These are phyloP conservation scores for Urophycis tenuis DNA, from an alignment of 2,797 vertebrate species.

Conservation along the genomic window DNA sequence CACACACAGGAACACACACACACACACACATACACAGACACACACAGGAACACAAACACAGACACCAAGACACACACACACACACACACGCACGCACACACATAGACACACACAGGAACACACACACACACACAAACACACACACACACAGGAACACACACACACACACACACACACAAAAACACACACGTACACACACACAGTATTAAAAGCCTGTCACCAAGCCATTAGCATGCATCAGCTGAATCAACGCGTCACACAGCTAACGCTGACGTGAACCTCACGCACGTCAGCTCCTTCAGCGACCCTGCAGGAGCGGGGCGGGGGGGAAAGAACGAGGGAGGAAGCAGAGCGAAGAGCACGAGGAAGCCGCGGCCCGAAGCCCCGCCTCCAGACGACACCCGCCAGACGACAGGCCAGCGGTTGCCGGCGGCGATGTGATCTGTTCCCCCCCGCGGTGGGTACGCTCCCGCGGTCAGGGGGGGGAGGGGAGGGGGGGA, in stretches of 20 bases:
- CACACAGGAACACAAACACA: no score
- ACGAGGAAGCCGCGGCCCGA: no score
- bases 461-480: not conserved
- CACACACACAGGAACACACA: conserved; percentile 9
- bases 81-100: conserved; percentile 7
- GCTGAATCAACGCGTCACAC: not conserved
- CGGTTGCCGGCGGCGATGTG: not conserved
- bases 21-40: conserved; percentile 1
- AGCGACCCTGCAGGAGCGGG: not conserved
- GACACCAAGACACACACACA: no score
- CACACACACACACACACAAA: not conserved
- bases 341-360: not conserved
- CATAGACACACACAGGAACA: conserved; percentile 11
- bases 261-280: no score
- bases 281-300: not conserved
- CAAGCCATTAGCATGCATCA: not conserved
- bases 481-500: not conserved
- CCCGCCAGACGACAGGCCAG: not conserved
- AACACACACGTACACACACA: not conserved
- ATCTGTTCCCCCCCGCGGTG: not conserved
- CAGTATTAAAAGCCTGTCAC: not conserved
- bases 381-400: no score
- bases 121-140: conserved; percentile 32
- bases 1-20: not conserved
- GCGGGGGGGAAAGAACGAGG: not conserved